phyloP scores from a whole-genome alignment of 2,113 vertebrate genomes.

The Poeciliopsis occidentalis region DNA sequence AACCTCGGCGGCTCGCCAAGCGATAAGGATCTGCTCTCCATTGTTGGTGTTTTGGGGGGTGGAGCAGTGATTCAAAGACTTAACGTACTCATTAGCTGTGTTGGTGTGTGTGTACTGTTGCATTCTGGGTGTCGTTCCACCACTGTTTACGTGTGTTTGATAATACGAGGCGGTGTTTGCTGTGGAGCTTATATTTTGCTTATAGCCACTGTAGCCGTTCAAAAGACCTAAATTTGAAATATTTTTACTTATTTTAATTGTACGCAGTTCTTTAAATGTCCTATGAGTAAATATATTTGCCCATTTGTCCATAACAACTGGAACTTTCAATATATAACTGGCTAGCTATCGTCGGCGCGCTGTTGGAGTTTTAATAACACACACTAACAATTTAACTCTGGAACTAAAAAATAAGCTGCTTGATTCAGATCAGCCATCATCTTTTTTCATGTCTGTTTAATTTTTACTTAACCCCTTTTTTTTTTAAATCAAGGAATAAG shows the following conservation, averaged over 20 bases:
- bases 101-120: conserved; percentile 24
- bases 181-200: conserved; percentile 9
- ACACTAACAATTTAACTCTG: conserved; percentile 14
- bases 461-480: no score
- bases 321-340: no score
- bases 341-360: no score
- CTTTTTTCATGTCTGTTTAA: no score
- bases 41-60: conserved; percentile 63
- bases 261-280: no score
- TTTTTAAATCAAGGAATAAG: no score
- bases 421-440: neutral
- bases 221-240: neutral
- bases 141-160: conserved; percentile 16
- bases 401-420: neutral
- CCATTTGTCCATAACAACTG: no score
- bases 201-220: conserved; percentile 8
- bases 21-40: conserved; percentile 75
- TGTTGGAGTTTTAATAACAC: conserved; percentile 2
- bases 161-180: neutral
- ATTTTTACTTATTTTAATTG: no score
- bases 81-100: conserved; percentile 52
- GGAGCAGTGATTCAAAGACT: conserved; percentile 51
- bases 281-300: no score
- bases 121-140: conserved; percentile 16
- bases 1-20: conserved; percentile 45